These are phyloP conservation scores for Parascotia fuliginaria DNA, from an alignment of 2,888 invertebrate genomes.

Conservation along the genomic window DNA sequence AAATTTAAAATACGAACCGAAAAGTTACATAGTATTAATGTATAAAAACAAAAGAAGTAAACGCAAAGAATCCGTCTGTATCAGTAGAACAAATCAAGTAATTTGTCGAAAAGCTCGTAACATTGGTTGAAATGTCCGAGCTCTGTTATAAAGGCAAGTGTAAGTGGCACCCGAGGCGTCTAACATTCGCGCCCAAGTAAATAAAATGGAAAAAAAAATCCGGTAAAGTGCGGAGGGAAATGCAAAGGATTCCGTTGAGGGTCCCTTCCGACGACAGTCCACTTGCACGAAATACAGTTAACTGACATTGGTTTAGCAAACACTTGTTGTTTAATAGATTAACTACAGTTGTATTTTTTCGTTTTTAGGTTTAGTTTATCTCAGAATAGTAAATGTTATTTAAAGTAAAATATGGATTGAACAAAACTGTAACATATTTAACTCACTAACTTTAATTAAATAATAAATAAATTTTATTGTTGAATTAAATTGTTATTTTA, in stretches of 20 bases:
- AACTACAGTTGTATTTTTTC: too few species aligned
- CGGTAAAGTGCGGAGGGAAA: constrained; percentile 66
- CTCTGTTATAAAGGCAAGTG: constrained; percentile 58
- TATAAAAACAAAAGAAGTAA: neutral
- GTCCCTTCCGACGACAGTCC: constrained; percentile 41
- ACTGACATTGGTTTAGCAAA: constrained; percentile 8
- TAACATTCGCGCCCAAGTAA: constrained; percentile 64
- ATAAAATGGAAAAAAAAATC: constrained; percentile 57
- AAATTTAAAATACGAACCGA: neutral
- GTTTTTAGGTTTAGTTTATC: too few species aligned
- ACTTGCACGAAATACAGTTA: constrained; percentile 28
- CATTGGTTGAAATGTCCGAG: constrained; percentile 47
- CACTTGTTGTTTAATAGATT: neutral
- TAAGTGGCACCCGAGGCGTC: constrained; percentile 69
- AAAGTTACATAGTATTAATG: neutral
- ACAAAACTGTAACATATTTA: too few species aligned
- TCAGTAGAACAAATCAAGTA: constrained; percentile 32
- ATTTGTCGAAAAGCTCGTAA: constrained; percentile 40
- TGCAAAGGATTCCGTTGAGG: constrained; percentile 63
- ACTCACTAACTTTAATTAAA: too few species aligned
- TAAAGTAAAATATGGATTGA: too few species aligned
- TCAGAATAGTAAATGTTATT: too few species aligned
- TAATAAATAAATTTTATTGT: too few species aligned
- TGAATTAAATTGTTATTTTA: too few species aligned
- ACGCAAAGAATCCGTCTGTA: neutral